Evolutionary conservation across 2,113 vertebrate genomes (phyloP).

Genomic region (Machaerirhynchus nigripectus): DNA sequence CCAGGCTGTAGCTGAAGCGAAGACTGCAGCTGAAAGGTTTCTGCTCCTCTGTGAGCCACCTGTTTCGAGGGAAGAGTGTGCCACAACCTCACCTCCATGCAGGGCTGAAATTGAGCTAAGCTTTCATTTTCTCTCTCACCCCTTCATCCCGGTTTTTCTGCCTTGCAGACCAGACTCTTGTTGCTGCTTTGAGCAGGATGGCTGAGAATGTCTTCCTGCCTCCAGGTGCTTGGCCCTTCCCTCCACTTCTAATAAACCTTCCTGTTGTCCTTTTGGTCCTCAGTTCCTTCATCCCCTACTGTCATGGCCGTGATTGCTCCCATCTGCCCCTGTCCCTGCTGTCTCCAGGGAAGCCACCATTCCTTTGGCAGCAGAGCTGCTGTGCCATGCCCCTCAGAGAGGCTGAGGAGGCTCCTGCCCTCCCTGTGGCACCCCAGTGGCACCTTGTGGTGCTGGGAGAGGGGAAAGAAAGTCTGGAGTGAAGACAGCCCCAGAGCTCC

Average conservation of each 20-base stretch:
- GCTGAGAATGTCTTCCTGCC: background rate
- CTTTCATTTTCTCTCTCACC: background rate
- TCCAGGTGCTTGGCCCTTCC: background rate
- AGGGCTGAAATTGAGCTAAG: background rate
- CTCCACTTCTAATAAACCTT: background rate
- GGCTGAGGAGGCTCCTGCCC: background rate
- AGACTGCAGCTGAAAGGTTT: background rate
- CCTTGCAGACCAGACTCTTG: fast-evolving
- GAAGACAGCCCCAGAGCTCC: background rate
- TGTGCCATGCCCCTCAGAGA: background rate
- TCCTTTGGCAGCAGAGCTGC: background rate
- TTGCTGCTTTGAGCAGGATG: background rate
- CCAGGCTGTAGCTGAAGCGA: background rate
- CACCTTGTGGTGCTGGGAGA: background rate
- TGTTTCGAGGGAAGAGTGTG: background rate
- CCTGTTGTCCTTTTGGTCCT: background rate
- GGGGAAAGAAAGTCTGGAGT: background rate
- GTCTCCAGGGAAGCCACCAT: fast-evolving
- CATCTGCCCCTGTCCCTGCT: background rate
- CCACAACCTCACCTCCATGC: background rate
- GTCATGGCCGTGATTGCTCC: fast-evolving
- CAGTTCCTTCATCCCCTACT: background rate
- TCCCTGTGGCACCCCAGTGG: background rate
- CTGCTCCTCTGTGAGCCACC: background rate
- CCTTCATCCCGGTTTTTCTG: background rate